Evolutionary conservation across 2,113 vertebrate genomes (phyloP), one percentile per base, ranked within the genome.

Genomic region (Syngnathus typhle): DNA sequence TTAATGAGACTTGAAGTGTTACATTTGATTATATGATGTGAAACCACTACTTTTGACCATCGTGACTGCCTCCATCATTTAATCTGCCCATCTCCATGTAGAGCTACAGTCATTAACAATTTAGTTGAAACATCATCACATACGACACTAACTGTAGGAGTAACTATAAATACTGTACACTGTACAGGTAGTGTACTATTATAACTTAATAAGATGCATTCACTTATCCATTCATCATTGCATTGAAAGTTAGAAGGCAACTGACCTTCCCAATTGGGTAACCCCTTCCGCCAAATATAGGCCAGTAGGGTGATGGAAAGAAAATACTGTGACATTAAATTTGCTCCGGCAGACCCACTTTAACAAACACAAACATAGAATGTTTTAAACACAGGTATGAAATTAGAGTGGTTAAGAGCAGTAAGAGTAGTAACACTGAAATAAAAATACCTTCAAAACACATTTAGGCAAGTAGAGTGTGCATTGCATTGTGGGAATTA

Each of bases 311-410:
- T 60, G 21, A 90, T 54, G 4, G 88, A 88, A 76, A 95, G 85
- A 2, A 84, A 55, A 70, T 90, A 95, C 87, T 96, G 95, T 18
- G 93, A 95, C 49, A 92, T 84, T 0, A 90, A 87, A 61, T 95
- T 96, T 15, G 94, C 93, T 74, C 91, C 93, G 41, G 95, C 94
- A 32, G 95, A 96, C 11, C 95, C 95, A 43, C 95, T 97, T 80
- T 0, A 67, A 54, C 18, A 5, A 15, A 54, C 55, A n/a, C 1
- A 15, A 44, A 51, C 16, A 39, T 36, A 36, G 39, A 3, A 52
- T 39, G 51, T 27, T 60, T 56, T 7, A 67, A 12, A 62, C 21
- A 15, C 18, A 13, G 2, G 27, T 32, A 3, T 32, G 27, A 32
- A 32, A 3, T 32, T 32, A 32, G 27, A 32, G 27, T 3, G 27